Evolutionary conservation across 1,140 invertebrate species (phyloP).

Genomic region (Brachionus calyciflorus): DNA sequence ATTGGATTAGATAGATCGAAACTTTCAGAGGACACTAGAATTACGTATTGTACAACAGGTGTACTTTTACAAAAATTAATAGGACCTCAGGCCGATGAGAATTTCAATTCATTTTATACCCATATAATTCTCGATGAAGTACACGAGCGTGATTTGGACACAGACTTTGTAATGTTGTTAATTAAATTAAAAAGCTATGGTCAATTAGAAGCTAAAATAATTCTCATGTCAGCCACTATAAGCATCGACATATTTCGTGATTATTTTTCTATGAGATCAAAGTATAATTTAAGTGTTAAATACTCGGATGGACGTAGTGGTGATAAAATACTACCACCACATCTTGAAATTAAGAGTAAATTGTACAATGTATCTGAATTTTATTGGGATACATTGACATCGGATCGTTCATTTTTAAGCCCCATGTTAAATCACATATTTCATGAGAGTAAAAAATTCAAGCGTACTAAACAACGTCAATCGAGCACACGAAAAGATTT

Average conservation of each 20-base stretch:
- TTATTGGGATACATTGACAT: conserved; percentile 28
- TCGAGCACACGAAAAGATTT: neutral
- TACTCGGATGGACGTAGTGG: conserved; percentile 47
- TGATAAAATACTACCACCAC: conserved; percentile 52
- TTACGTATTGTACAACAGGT: conserved; percentile 60
- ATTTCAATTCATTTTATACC: conserved; percentile 52
- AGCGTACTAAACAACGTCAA: no score
- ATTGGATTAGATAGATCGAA: conserved; percentile 50
- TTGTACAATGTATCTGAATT: conserved; percentile 51
- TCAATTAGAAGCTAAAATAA: conserved; percentile 66
- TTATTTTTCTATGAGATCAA: conserved; percentile 52
- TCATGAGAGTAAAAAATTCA: neutral
- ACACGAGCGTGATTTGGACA: conserved; percentile 59
- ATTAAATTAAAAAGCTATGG: conserved; percentile 55
- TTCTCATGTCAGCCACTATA: conserved; percentile 61
- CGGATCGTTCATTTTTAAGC: neutral
- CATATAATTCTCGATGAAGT: conserved; percentile 62
- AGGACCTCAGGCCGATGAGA: conserved; percentile 53
- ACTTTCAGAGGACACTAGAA: conserved; percentile 52
- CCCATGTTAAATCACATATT: neutral
- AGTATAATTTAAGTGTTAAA: conserved; percentile 12
- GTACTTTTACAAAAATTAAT: conserved; percentile 59
- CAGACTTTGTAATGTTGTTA: conserved; percentile 57
- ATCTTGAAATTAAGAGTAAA: conserved; percentile 57
- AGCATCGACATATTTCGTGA: conserved; percentile 55